Conservation (phyloP, 92 coral and sea anemone genomes). For the Isaurus tuberculatus region DNA sequence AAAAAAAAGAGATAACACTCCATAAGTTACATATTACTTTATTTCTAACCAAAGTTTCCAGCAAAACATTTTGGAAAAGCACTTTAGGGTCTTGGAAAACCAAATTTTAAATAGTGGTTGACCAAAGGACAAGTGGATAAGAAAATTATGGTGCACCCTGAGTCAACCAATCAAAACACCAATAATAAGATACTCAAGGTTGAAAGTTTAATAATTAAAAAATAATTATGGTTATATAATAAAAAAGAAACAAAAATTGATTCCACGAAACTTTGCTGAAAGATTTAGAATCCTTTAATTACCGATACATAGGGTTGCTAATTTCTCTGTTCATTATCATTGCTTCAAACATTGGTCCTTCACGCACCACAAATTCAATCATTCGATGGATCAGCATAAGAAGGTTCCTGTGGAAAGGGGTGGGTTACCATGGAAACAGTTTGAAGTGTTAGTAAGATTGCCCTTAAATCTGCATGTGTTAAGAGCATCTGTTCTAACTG, state of each 20-base stretch:
- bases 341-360: slow-evolving; percentile 99
- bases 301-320: slow-evolving; percentile 93
- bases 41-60: no score
- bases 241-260: neutral
- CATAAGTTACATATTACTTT: no score
- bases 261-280: neutral
- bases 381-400: slow-evolving; percentile 91
- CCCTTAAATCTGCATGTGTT: neutral
- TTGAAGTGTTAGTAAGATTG: slow-evolving; percentile 58
- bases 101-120: no score
- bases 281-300: neutral
- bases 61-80: no score
- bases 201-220: no score
- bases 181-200: no score
- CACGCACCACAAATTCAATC: slow-evolving; percentile 97
- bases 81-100: no score
- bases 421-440: slow-evolving; percentile 67
- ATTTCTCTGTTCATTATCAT: slow-evolving; percentile 99
- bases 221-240: no score
- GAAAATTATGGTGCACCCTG: no score
- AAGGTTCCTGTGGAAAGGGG: slow-evolving; percentile 81
- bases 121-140: no score
- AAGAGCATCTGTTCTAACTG: neutral
- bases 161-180: no score
- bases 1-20: no score